phyloP scores from a whole-genome alignment of 1,140 invertebrate genomes.

The Melanaphis sacchari region DNA sequence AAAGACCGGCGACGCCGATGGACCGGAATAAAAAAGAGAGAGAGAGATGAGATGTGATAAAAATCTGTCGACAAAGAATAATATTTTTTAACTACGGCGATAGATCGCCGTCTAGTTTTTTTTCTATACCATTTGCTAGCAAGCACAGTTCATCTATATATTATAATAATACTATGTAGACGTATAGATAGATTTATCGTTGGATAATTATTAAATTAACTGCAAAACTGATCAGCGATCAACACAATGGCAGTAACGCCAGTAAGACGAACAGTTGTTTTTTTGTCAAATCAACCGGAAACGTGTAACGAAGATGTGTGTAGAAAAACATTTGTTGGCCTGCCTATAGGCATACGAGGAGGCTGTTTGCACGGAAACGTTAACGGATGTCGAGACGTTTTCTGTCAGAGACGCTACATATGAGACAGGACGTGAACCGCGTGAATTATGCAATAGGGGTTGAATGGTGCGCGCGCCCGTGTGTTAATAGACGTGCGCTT shows the following conservation, averaged over 20 bases:
- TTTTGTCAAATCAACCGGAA: slow-evolving; percentile 10
- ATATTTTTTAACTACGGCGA: not conserved
- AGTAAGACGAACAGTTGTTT: not conserved
- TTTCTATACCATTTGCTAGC: not conserved
- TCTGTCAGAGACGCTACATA: not conserved
- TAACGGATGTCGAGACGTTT: slow-evolving; percentile 49
- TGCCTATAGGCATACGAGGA: not conserved
- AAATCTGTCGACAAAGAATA: slow-evolving; percentile 4
- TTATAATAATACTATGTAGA: not conserved
- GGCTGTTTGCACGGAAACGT: slow-evolving; percentile 19
- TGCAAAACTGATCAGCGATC: not conserved
- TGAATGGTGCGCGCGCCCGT: not conserved
- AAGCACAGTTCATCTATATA: not conserved
- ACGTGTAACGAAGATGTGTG: not conserved
- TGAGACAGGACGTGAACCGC: slow-evolving; percentile 27
- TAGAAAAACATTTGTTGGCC: not conserved
- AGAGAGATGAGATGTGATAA: not conserved
- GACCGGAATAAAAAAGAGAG: not conserved
- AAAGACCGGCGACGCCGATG: slow-evolving; percentile 6
- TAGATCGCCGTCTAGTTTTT: not conserved
- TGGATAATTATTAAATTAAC: slow-evolving; percentile 30
- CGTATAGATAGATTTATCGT: not conserved
- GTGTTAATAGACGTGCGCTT: not conserved
- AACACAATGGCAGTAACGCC: not conserved
- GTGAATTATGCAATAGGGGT: slow-evolving; percentile 49